Conservation (phyloP, 1,140 invertebrate genomes). For the Asbolus verrucosus region DNA sequence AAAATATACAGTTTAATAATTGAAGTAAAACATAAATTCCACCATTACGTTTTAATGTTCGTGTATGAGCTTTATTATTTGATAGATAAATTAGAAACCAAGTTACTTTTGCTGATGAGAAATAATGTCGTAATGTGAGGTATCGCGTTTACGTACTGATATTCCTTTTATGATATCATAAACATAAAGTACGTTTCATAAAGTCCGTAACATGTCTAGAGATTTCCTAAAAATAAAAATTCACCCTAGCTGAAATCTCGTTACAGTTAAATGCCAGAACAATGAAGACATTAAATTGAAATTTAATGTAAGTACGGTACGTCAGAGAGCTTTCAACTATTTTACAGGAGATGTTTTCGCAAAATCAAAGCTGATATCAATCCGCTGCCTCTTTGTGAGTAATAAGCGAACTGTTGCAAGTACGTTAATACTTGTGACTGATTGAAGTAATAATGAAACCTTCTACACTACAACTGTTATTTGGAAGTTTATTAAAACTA, state of each 20-base stretch:
- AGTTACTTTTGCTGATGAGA: slow-evolving; percentile 30
- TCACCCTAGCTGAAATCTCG: background rate
- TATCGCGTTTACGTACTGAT: slow-evolving; percentile 6
- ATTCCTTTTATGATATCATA: slow-evolving; percentile 11
- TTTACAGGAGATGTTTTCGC: too few species aligned
- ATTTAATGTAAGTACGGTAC: background rate
- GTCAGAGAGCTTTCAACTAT: too few species aligned
- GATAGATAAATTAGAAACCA: slow-evolving; percentile 14
- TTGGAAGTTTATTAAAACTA: slow-evolving; percentile 18
- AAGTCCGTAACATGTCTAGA: slow-evolving; percentile 17
- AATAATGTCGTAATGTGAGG: slow-evolving; percentile 28
- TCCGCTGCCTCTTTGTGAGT: background rate
- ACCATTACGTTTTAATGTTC: background rate
- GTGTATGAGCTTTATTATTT: background rate
- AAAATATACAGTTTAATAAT: background rate
- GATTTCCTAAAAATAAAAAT: slow-evolving; percentile 22
- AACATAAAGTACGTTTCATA: slow-evolving; percentile 33
- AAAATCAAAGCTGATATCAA: background rate
- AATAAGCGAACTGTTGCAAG: background rate
- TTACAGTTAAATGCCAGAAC: background rate
- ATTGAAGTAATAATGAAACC: slow-evolving; percentile 19
- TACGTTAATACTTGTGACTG: background rate
- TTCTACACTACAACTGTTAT: slow-evolving; percentile 6
- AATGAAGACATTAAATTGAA: slow-evolving; percentile 1
- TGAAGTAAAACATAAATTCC: background rate